A percentile compares a stretch with the other conserved stretches of the same genome.
Evolutionary conservation across 2,113 vertebrate species (phyloP).

Genomic region (Ctenomys sociabilis): DNA sequence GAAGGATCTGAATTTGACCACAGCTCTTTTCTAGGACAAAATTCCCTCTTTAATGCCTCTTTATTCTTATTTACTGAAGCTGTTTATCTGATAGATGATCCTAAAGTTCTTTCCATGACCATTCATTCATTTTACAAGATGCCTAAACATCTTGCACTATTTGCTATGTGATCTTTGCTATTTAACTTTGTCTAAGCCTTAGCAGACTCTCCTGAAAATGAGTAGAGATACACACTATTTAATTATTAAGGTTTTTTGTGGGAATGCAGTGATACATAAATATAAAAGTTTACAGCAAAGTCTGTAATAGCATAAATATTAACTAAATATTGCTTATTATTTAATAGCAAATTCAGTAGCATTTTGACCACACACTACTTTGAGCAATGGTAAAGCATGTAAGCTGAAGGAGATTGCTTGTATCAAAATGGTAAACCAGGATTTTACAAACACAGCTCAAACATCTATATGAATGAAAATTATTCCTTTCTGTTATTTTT

Average conservation of each 20-base stretch:
- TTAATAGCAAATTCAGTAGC: neutral
- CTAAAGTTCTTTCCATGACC: neutral
- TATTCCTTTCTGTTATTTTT: conserved; percentile 52
- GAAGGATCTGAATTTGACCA: neutral
- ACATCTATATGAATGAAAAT: conserved; percentile 20
- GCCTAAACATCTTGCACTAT: neutral
- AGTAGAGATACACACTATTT: neutral
- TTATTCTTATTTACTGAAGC: neutral
- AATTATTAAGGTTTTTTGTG: neutral
- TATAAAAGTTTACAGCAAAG: conserved; percentile 33
- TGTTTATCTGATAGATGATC: neutral
- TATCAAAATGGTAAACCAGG: conserved; percentile 52
- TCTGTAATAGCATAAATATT: neutral
- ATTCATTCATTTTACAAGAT: neutral
- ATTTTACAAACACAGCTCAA: neutral
- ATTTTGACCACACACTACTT: conserved; percentile 6
- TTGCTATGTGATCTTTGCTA: neutral
- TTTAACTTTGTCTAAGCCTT: neutral
- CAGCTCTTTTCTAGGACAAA: neutral
- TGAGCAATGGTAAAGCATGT: neutral
- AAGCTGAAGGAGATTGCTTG: neutral
- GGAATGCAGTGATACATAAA: neutral
- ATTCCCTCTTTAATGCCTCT: neutral
- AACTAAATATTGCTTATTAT: neutral
- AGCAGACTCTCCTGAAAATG: neutral